Conservation (phyloP, 2,888 invertebrate species). For the Entomobrya proxima region DNA sequence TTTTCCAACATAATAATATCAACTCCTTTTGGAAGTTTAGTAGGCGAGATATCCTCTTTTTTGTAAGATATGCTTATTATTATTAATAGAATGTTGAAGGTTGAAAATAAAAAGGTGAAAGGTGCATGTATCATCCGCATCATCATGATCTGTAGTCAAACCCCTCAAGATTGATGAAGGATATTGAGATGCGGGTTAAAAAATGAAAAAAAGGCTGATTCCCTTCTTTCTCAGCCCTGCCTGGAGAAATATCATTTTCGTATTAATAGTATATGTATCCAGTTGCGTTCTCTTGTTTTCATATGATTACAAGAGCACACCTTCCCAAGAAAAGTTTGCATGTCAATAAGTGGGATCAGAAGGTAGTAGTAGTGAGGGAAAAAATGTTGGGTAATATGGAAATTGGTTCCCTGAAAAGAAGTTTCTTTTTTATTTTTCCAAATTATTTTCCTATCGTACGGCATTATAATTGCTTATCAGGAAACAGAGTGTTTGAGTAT, state of each 20-base stretch:
- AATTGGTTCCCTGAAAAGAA: too few species aligned
- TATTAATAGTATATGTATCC: not conserved
- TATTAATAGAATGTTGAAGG: not conserved
- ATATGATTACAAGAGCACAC: not conserved
- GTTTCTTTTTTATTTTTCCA: too few species aligned
- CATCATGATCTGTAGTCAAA: not conserved
- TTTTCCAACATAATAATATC: not conserved
- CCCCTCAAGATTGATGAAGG: not conserved
- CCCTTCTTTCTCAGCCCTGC: not conserved
- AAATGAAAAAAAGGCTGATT: not conserved
- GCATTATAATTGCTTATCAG: too few species aligned
- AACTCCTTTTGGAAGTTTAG: too few species aligned
- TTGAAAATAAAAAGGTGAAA: constrained; percentile 10
- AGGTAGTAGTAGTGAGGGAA: too few species aligned
- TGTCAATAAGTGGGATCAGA: not conserved
- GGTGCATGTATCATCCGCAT: not conserved
- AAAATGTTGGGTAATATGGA: too few species aligned
- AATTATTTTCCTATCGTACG: too few species aligned
- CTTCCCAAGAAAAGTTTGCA: not conserved
- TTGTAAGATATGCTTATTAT: not conserved
- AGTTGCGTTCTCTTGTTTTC: not conserved
- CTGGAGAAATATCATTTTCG: not conserved
- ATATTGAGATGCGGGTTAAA: not conserved
- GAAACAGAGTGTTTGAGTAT: too few species aligned
- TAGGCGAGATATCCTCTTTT: not conserved